Percentiles rank a stretch among this genome's conserved stretches.
These are phyloP conservation scores for Leptothorax acervorum DNA, from an alignment of 2,888 invertebrate genomes.

Conservation along the genomic window DNA sequence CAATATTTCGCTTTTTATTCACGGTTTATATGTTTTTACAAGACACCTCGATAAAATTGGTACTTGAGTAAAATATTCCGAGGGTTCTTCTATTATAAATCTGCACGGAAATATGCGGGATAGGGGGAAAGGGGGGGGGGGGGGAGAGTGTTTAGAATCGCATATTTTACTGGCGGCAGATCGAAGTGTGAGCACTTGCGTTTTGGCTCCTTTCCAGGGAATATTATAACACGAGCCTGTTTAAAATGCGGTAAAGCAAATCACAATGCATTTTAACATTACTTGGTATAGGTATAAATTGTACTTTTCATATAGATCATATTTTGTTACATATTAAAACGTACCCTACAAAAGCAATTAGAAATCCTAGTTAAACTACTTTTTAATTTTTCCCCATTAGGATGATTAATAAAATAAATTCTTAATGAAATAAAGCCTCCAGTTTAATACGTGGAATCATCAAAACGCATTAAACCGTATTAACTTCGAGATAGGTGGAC, in stretches of 20 bases:
- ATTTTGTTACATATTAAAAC: neutral
- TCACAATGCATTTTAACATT: slow-evolving; percentile 7
- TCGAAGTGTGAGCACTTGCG: slow-evolving; percentile 59
- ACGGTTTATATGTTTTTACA: neutral
- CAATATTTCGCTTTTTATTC: slow-evolving; percentile 27
- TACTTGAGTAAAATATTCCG: slow-evolving; percentile 57
- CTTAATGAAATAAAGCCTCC: neutral
- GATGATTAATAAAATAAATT: neutral
- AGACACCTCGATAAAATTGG: slow-evolving; percentile 56
- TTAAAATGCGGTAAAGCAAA: slow-evolving; percentile 31
- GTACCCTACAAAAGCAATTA: neutral
- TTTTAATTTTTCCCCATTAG: neutral
- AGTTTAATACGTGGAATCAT: neutral
- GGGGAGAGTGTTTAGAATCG: slow-evolving; percentile 60
- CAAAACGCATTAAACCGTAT: slow-evolving; percentile 17
- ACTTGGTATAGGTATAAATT: neutral
- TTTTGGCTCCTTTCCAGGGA: slow-evolving; percentile 66
- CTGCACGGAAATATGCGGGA: slow-evolving; percentile 45
- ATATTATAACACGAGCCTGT: slow-evolving; percentile 65
- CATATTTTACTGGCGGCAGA: slow-evolving; percentile 59
- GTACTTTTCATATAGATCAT: neutral
- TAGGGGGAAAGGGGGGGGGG: slow-evolving; percentile 18
- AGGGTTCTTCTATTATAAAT: slow-evolving; percentile 14
- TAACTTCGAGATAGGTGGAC: slow-evolving; percentile 32
- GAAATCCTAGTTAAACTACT: neutral